Evolutionary conservation across 2,797 vertebrate genomes (phyloP), one percentile per base, ranked within the genome.

Genomic region (Sebastes jordani): DNA sequence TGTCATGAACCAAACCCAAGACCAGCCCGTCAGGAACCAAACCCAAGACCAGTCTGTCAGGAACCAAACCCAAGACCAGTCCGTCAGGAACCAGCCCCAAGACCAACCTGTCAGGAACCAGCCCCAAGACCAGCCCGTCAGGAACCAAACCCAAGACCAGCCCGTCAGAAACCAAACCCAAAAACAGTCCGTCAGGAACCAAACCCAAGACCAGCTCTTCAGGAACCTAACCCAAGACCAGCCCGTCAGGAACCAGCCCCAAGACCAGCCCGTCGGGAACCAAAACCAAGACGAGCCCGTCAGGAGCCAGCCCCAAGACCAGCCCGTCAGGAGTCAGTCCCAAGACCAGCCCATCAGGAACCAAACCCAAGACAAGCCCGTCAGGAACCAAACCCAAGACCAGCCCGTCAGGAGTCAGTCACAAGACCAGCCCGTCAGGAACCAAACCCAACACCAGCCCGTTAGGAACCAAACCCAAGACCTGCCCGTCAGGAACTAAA

Each of bases 71-170:
- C 46, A 20, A 49, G 46, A 49, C 46, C 46, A 20, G 46, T 7
- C 42, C 2, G 14, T 46, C 42, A 18, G 42, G 2, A 46, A 2
- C 46, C 46, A 20, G 9, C 3, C 2, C 20, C 20, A 52, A n/a
- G 49, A 52, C 49, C 8, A n/a, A 4, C 49, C 49, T 20, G 5
- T 42, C 20, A 52, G 13, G 1, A 9, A 2, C 8, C 49, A 10
- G 0, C 0, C 1, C 8, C 49, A 52, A 52, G 18, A 52, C 49
- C 20, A n/a, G 3, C 42, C 2, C 11, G 0, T 36, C 11, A 13
- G 36, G 36, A 36, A 42, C 38, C 13, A 0, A 6, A 6, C 2
- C 46, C 7, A 20, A 52, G 20, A 52, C 20, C 20, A 54, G 20
- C 49, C 49, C 2, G 6, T 8, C 46, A n/a, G 46, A 4, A 54